Evolutionary conservation across 2,888 invertebrate species (phyloP).

Genomic region (Cheilosia variabilis): DNA sequence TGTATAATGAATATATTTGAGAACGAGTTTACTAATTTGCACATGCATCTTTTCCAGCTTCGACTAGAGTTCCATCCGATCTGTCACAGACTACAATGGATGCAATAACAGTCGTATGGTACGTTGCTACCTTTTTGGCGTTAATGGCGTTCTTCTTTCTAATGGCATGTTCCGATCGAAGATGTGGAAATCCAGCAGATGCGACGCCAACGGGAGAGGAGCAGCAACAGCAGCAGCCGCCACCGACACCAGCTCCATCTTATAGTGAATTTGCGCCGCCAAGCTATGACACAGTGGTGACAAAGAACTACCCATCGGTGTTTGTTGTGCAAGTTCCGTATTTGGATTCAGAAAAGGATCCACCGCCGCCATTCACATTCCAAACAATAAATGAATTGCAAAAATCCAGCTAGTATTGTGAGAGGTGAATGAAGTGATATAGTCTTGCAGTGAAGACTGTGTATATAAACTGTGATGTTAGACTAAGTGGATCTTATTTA

Average conservation of each 20-base stretch:
- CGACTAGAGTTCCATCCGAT: conserved; percentile 70
- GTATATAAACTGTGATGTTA: conserved; percentile 62
- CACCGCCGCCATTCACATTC: conserved; percentile 77
- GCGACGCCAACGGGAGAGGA: conserved; percentile 7
- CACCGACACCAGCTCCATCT: conserved; percentile 82
- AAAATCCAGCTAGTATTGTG: conserved; percentile 75
- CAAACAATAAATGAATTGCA: conserved; percentile 81
- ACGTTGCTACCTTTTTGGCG: conserved; percentile 82
- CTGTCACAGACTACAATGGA: conserved; percentile 83
- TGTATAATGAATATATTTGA: neutral
- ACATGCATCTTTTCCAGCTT: conserved; percentile 19
- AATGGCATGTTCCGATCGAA: conserved; percentile 83
- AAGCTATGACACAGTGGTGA: conserved; percentile 82
- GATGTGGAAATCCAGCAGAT: conserved; percentile 77
- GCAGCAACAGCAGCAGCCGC: conserved; percentile 66
- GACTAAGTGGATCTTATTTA: conserved; percentile 53
- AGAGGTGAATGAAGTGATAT: conserved; percentile 28
- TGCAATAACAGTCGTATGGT: conserved; percentile 83
- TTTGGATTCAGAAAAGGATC: conserved; percentile 58
- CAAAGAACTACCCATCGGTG: conserved; percentile 79
- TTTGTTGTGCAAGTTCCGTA: conserved; percentile 81
- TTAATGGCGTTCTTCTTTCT: conserved; percentile 82
- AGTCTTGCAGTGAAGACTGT: conserved; percentile 47
- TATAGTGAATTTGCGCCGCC: conserved; percentile 83
- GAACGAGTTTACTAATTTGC: neutral